phyloP scores from a whole-genome alignment of 2,797 vertebrate species.

The Lithobates pipiens region DNA sequence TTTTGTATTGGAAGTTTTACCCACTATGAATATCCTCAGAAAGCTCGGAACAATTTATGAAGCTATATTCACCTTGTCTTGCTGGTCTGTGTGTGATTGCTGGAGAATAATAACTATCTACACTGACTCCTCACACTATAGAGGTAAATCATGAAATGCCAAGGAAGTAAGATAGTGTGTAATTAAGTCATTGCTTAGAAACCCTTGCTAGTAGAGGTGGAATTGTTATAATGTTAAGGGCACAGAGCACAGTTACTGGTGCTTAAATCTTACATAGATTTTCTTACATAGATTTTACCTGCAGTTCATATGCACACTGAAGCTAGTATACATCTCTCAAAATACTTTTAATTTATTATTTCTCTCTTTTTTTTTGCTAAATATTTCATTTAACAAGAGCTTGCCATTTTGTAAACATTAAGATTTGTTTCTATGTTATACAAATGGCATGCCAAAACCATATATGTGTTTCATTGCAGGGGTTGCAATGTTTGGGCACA shows the following conservation, averaged over 20 bases:
- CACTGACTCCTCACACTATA: slow-evolving; percentile 21
- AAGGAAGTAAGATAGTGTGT: slow-evolving; percentile 40
- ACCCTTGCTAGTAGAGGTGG: slow-evolving; percentile 35
- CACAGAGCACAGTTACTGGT: slow-evolving; percentile 15
- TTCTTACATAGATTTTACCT: slow-evolving; percentile 34
- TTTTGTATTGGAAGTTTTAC: background rate
- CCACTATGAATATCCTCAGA: slow-evolving; percentile 21
- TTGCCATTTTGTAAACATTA: no score
- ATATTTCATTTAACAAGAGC: no score
- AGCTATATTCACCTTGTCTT: slow-evolving; percentile 34
- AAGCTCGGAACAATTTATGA: slow-evolving; percentile 42
- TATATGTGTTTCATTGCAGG: no score
- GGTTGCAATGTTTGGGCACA: no score
- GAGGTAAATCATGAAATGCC: slow-evolving; percentile 50
- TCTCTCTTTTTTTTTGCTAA: background rate
- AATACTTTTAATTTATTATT: background rate
- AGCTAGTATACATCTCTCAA: background rate
- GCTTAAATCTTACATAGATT: slow-evolving; percentile 49
- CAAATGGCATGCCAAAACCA: no score
- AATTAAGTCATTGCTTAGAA: slow-evolving; percentile 43
- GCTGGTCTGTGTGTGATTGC: slow-evolving; percentile 39
- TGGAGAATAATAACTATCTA: slow-evolving; percentile 47
- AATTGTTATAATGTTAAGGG: slow-evolving; percentile 40
- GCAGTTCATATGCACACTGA: background rate
- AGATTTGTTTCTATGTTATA: no score